Base-by-base conservation (phyloP, 2,797 vertebrate genomes). In the Sebastes miniatus region DNA sequence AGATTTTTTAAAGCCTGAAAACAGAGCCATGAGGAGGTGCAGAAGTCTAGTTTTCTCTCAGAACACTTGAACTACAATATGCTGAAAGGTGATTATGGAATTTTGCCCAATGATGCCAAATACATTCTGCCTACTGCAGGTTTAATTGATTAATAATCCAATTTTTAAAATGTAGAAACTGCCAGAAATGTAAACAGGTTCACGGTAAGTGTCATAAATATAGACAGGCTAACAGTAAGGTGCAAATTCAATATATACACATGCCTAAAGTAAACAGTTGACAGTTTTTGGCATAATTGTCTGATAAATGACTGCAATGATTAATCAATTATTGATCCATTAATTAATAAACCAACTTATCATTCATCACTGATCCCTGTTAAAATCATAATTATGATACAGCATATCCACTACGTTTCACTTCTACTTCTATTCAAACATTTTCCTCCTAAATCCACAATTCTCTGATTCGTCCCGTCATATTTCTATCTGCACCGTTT, bases 401-500 rank as follows among this genome's bases (percentile, higher is more conserved):
- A 71, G 39, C 29, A 58, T 7, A 68, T 69, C 52, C 31, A 39
- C 22, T 8, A 12, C 14, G 6, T 47, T 59, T n/a, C 16, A 18
- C 70, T 73, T 70, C 2, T 6, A 18, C 22, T 31, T 57, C n/a
- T 39, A 6, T 32, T 77, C 56, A 59, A 59, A 67, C 25, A 34
- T 43, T 54, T 62, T 50, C 27, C 34, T 29, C 34, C 20, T 74
- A 31, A 31, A 73, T 68, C 31, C 24, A 11, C 31, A 66, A 8
- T 39, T 56, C n/a, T 61, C 14, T n/a, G 47, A 61, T 43, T 43
- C 5, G 12, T 62, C 22, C 25, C 24, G 1, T 76, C 73, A 83
- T 68, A 82, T 76, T 83, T 85, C 18, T 69, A 11, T 78, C 65
- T 25, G 52, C 25, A 6, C 57, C n/a, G 39, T 32, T 78, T 76